Percentiles rank a stretch among this genome's conserved stretches.
phyloP scores from a whole-genome alignment of 2,888 invertebrate species.

The Drosophila kambysellisi region DNA sequence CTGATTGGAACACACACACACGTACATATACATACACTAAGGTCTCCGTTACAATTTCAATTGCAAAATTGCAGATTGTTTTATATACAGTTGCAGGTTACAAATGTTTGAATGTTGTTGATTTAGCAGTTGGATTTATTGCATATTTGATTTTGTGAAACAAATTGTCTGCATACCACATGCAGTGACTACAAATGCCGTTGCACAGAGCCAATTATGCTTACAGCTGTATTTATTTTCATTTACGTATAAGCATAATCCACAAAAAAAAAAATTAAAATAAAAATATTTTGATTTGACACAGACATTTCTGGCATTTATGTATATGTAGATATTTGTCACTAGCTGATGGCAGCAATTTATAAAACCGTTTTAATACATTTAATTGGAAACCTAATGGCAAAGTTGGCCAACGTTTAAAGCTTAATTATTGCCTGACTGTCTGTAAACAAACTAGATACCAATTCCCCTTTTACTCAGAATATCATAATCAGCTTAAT shows the following conservation, averaged over 20 bases:
- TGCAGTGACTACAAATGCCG: constrained; percentile 21
- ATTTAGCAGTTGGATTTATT: constrained; percentile 68
- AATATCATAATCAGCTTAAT: too few relatives aligned
- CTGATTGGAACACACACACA: constrained; percentile 60
- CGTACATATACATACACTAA: constrained; percentile 13
- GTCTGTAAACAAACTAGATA: neutral
- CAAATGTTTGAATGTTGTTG: constrained; percentile 54
- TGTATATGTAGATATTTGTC: neutral
- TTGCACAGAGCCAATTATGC: constrained; percentile 36
- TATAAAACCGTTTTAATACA: neutral
- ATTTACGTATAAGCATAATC: constrained; percentile 8
- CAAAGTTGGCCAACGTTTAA: neutral
- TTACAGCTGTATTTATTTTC: constrained; percentile 27
- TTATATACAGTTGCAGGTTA: constrained; percentile 48
- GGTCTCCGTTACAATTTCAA: constrained; percentile 63
- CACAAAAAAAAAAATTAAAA: neutral
- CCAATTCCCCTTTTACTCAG: neutral
- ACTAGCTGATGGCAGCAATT: neutral
- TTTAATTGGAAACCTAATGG: neutral
- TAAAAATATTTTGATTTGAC: neutral
- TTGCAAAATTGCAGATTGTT: constrained; percentile 66
- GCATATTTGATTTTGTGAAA: constrained; percentile 69
- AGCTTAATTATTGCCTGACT: neutral
- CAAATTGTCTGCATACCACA: constrained; percentile 66
- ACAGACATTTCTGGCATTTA: neutral